Evolutionary conservation across 1,140 invertebrate species (phyloP).

Genomic region (Pseudobourletiella spinata): DNA sequence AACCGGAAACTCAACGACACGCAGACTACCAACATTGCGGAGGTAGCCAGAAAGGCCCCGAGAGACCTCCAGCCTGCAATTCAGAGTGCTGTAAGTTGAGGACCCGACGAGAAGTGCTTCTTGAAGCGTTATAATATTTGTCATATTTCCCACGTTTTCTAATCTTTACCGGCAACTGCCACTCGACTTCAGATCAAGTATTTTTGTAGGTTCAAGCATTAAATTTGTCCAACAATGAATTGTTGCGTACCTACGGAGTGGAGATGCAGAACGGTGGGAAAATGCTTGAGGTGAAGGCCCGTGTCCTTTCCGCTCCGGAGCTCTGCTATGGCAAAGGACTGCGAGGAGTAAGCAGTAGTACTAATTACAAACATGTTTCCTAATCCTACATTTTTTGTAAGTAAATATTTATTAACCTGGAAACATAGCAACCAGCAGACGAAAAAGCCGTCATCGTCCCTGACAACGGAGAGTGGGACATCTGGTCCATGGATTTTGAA

Average conservation of each 20-base stretch:
- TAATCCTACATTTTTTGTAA: too few relatives aligned
- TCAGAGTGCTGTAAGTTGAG: not conserved
- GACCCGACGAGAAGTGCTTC: too few relatives aligned
- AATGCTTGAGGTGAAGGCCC: conserved; percentile 8
- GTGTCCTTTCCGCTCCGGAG: conserved; percentile 18
- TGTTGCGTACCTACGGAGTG: not conserved
- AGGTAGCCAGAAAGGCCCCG: conserved; percentile 12
- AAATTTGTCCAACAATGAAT: not conserved
- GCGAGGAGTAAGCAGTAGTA: too few relatives aligned
- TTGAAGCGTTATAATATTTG: too few relatives aligned
- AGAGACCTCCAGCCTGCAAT: conserved; percentile 2
- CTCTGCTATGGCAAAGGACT: conserved; percentile 13
- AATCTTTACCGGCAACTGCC: too few relatives aligned
- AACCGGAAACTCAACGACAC: conserved; percentile 25
- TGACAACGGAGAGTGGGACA: conserved; percentile 21
- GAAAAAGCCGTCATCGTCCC: conserved; percentile 8
- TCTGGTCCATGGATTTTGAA: conserved; percentile 15
- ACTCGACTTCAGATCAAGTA: too few relatives aligned
- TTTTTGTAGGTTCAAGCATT: not conserved
- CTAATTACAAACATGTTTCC: too few relatives aligned
- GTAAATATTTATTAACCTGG: too few relatives aligned
- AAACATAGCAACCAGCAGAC: too few relatives aligned
- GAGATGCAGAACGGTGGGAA: not conserved
- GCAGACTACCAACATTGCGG: conserved; percentile 20
- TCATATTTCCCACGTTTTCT: too few relatives aligned